A percentile compares a stretch with the other conserved stretches of the same genome.
Evolutionary conservation across 2,797 vertebrate genomes (phyloP).

Genomic region (Myotis daubentonii): DNA sequence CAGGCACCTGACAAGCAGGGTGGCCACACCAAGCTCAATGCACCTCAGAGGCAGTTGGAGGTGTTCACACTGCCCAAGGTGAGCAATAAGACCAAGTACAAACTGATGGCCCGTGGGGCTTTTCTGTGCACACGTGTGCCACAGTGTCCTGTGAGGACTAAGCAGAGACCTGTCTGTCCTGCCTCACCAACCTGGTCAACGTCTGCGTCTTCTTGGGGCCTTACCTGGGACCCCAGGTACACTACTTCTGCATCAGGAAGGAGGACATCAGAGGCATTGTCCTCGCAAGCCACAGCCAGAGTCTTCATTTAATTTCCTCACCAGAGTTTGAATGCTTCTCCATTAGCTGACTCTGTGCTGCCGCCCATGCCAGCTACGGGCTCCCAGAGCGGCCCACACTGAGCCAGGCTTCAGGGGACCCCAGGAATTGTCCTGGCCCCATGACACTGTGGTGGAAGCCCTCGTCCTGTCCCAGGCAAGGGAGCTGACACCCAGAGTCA

Average conservation of each 20-base stretch:
- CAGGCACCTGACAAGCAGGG: conserved; percentile 94
- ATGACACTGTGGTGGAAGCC: conserved; percentile 75
- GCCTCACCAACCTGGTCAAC: conserved; percentile 66
- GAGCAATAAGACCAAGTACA: conserved; percentile 96
- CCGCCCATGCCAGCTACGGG: conserved; percentile 83
- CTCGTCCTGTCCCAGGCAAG: conserved; percentile 67
- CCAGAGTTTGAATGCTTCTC: conserved; percentile 95
- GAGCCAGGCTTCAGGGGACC: conserved; percentile 91
- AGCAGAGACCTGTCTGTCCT: conserved; percentile 82
- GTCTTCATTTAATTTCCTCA: conserved; percentile 94
- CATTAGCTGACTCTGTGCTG: conserved; percentile 84
- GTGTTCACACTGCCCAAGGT: conserved; percentile 95
- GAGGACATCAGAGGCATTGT: conserved; percentile 95
- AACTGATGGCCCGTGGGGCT: conserved; percentile 93
- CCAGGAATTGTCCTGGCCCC: conserved; percentile 76
- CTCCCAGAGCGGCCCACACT: conserved; percentile 73
- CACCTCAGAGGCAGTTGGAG: conserved; percentile 95
- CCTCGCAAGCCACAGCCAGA: conserved; percentile 93
- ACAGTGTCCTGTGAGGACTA: conserved; percentile 90
- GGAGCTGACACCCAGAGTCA: conserved; percentile 85
- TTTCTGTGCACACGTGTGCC: conserved; percentile 90
- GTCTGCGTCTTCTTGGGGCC: conserved; percentile 94
- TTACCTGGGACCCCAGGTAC: conserved; percentile 92
- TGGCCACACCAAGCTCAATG: conserved; percentile 93
- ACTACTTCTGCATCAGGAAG: conserved; percentile 93